A percentile compares a stretch with the other conserved stretches of the same genome.
phyloP scores from a whole-genome alignment of 2,797 vertebrate species.

The Vireo griseus region DNA sequence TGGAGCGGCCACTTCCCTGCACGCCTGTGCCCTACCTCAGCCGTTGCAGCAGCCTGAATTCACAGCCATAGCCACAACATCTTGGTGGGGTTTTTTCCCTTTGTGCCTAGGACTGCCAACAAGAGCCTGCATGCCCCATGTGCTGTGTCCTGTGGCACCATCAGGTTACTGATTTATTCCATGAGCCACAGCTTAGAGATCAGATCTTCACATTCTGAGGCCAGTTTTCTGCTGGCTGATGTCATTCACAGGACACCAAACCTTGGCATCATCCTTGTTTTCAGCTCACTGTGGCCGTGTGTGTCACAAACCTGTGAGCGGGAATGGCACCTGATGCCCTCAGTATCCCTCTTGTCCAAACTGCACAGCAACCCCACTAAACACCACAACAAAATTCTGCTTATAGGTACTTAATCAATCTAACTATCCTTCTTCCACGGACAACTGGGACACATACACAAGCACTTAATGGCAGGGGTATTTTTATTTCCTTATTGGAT shows the following conservation, averaged over 20 bases:
- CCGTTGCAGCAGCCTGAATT: not conserved
- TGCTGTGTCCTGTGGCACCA: not conserved
- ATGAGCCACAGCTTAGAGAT: not conserved
- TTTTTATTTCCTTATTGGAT: not conserved
- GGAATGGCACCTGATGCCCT: not conserved
- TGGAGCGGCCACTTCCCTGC: not conserved
- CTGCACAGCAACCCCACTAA: not conserved
- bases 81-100: too few relatives aligned
- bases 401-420: not conserved
- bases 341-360: not conserved
- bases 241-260: not conserved
- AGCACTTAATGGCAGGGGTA: not conserved
- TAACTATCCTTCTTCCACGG: not conserved
- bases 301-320: fast-evolving
- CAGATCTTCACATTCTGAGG: not conserved
- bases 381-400: not conserved
- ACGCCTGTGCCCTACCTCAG: fast-evolving
- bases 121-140: not conserved
- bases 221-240: not conserved
- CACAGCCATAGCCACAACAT: not conserved
- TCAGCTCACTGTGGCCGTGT: not conserved
- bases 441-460: not conserved
- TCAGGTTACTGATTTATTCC: not conserved
- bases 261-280: not conserved
- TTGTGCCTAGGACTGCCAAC: not conserved